A percentile compares a stretch with the other conserved stretches of the same genome.
Evolutionary conservation across 2,888 invertebrate species (phyloP).

Genomic region (Sinodicranocentrus sp.): DNA sequence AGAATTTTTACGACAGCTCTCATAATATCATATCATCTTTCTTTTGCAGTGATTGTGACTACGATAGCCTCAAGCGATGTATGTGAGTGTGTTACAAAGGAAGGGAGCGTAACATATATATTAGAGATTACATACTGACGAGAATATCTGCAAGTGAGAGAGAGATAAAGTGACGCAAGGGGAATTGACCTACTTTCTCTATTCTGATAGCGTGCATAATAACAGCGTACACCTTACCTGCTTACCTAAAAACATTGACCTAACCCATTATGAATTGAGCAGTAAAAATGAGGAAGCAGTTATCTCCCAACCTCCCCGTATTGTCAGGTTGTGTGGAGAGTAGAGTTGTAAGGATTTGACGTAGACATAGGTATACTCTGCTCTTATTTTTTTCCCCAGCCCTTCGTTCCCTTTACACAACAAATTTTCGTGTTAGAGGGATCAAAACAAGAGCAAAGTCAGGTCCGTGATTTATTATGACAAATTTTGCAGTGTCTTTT

Average conservation of each 20-base stretch:
- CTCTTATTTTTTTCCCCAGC: background rate
- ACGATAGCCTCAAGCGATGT: too few relatives aligned
- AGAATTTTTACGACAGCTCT: background rate
- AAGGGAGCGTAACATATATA: background rate
- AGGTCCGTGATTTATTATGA: constrained; percentile 5
- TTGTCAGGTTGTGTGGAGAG: background rate
- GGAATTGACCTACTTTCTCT: constrained; percentile 70
- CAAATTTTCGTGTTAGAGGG: too few relatives aligned
- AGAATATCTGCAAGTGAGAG: background rate
- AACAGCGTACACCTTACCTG: constrained; percentile 66
- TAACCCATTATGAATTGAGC: constrained; percentile 53
- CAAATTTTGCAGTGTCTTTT: too few relatives aligned
- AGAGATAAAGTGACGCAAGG: constrained; percentile 57
- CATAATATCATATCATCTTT: background rate
- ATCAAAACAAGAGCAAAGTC: background rate
- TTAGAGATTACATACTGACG: background rate
- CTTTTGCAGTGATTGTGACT: background rate
- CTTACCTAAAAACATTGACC: constrained; percentile 70
- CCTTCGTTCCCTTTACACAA: background rate
- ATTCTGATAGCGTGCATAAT: constrained; percentile 53
- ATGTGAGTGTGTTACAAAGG: background rate
- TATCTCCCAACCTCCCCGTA: constrained; percentile 32
- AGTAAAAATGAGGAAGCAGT: constrained; percentile 64
- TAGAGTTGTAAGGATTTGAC: background rate
- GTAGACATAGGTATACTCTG: background rate